Evolutionary conservation across 2,113 vertebrate genomes (phyloP), one percentile per base, ranked within the genome.

Genomic region (Tragelaphus imberbis): DNA sequence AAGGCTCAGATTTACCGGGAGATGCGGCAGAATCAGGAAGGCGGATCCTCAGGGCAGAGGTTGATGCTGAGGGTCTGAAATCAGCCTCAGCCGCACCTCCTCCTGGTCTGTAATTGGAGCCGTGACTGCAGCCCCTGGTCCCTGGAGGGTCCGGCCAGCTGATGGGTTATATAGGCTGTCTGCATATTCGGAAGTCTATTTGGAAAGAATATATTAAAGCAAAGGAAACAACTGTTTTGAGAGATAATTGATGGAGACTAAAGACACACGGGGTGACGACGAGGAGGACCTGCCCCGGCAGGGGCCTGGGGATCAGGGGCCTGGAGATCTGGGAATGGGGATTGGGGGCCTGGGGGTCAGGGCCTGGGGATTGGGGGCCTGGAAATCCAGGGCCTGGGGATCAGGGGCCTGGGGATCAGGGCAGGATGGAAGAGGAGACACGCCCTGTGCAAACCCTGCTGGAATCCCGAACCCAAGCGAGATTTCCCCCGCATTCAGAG

Each of bases 271-370:
- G 30, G 7, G 56, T 14, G 0, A 16, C 0, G 1, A 13, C 0
- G 5, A 63, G 55, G 55, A 77, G 40, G 15, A 3, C 21, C 6
- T 28, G 33, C 40, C 1, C 0, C 0, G 11, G 3, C 0, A 0
- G 33, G 63, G 33, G 16, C 30, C 33, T 68, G 30, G 63, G 6
- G 30, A n/a, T 63, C 11, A 0, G 59, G 59, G 27, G 25, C 47
- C 47, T 47, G 47, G 47, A 0, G 47, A 47, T 47, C 47, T 8
- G 1, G 47, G 47, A 7, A 8, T 47, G 47, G 47, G 47, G 47
- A 47, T 47, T 8, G 47, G 47, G 28, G 28, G 6, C 28, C 27
- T 28, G 27, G 59, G 12, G 25, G 6, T 61, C 0, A 17, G 36
- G 27, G n/a, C n/a, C n/a, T 14, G 9, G 6, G 14, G 63, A 14